Conservation (phyloP, 2,888 invertebrate species). For the Heliconius erato region DNA sequence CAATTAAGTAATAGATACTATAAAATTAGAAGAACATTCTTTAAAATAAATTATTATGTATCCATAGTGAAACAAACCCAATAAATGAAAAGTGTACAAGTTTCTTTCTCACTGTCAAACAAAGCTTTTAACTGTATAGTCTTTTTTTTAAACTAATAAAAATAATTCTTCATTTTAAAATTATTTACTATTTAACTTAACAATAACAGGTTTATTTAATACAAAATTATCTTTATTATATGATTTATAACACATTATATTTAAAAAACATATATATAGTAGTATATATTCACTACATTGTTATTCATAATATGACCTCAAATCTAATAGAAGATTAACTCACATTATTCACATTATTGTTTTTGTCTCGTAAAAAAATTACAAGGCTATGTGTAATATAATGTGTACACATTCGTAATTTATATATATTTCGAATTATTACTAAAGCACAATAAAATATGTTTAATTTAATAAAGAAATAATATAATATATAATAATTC, state of each 20-base stretch:
- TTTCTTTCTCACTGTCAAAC: no score
- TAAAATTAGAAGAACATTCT: no score
- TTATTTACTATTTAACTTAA: no score
- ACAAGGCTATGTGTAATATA: constrained; percentile 1
- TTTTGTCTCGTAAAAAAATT: constrained; percentile 9
- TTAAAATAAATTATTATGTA: no score
- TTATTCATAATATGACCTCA: constrained; percentile 19
- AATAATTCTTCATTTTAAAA: no score
- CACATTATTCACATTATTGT: constrained; percentile 9
- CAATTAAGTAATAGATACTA: no score
- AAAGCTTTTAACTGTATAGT: no score
- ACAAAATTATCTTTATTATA: not conserved
- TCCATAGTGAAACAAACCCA: no score
- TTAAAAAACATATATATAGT: not conserved
- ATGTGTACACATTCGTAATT: not conserved
- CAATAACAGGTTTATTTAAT: no score
- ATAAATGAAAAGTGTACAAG: no score
- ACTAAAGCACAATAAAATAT: not conserved
- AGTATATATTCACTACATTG: not conserved
- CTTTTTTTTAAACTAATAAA: no score
- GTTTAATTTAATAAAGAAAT: not conserved
- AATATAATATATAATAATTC: no score
- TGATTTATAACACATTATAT: not conserved
- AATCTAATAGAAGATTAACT: constrained; percentile 10
- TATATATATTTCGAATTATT: not conserved